Conservation (phyloP, 2,113 vertebrate genomes). For the Arizona elegans region DNA sequence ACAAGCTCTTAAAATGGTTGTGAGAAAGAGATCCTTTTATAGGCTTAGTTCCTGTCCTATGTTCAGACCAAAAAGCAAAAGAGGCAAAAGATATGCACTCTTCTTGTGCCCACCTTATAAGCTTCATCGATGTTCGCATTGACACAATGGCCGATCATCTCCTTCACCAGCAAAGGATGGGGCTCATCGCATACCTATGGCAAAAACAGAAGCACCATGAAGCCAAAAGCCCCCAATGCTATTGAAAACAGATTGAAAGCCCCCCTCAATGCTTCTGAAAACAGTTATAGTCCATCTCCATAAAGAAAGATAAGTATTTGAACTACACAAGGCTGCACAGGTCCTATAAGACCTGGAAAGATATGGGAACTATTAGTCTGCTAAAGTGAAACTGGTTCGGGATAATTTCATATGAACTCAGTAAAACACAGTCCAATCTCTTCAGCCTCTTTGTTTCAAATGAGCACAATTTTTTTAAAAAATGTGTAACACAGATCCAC, state of each 20-base stretch:
- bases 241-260: background rate
- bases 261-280: background rate
- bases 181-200: constrained; percentile 92
- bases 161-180: constrained; percentile 93
- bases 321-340: background rate
- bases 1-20: background rate
- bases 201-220: background rate
- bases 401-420: background rate
- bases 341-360: background rate
- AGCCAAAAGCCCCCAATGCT: too few species aligned
- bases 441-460: background rate
- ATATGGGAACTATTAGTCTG: background rate
- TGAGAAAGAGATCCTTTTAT: background rate
- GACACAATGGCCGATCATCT: constrained; percentile 92
- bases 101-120: constrained; percentile 78
- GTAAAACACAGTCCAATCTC: too few species aligned
- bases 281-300: background rate
- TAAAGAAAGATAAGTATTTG: background rate
- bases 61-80: background rate
- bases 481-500: background rate
- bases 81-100: background rate
- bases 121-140: constrained; percentile 85
- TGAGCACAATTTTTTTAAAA: background rate
- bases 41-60: background rate
- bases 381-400: background rate